phyloP scores from a whole-genome alignment of 2,797 vertebrate species.

The Chromis chromis region DNA sequence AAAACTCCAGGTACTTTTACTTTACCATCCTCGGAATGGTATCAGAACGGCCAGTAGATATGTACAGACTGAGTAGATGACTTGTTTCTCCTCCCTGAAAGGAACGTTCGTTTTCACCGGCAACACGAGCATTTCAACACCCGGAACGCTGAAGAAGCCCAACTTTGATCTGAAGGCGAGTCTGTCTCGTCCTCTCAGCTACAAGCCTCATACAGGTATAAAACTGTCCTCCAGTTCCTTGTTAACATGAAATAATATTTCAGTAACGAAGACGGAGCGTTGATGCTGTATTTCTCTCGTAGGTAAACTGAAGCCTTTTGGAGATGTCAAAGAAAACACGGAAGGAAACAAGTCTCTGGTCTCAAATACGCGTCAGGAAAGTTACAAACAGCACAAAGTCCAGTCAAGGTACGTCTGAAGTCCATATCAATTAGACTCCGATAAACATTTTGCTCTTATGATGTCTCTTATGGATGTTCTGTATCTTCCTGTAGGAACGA shows the following conservation, averaged over 20 bases:
- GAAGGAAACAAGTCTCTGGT: slow-evolving; percentile 66
- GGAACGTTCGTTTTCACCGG: slow-evolving; percentile 85
- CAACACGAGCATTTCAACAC: slow-evolving; percentile 78
- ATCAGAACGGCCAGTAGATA: not conserved
- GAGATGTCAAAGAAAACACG: slow-evolving; percentile 83
- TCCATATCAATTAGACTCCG: fast-evolving
- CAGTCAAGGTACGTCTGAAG: slow-evolving; percentile 83
- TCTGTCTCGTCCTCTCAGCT: slow-evolving; percentile 90
- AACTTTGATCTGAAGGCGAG: slow-evolving; percentile 94
- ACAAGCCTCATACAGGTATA: slow-evolving; percentile 94
- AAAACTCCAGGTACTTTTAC: slow-evolving; percentile 74
- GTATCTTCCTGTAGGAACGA: slow-evolving; percentile 79
- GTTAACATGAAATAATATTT: fast-evolving
- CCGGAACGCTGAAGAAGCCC: slow-evolving; percentile 85
- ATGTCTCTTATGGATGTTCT: not conserved
- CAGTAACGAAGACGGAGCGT: not conserved
- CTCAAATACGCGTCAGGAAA: slow-evolving; percentile 82
- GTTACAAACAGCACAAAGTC: slow-evolving; percentile 89
- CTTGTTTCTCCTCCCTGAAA: slow-evolving; percentile 50
- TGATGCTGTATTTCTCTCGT: not conserved
- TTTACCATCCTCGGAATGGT: not conserved
- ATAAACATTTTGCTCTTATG: fast-evolving
- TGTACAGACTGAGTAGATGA: not conserved
- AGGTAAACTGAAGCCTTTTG: slow-evolving; percentile 94
- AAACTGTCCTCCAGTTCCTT: not conserved